Base-by-base conservation (phyloP, 2,797 vertebrate species). In the Silurus lanzhouensis region DNA sequence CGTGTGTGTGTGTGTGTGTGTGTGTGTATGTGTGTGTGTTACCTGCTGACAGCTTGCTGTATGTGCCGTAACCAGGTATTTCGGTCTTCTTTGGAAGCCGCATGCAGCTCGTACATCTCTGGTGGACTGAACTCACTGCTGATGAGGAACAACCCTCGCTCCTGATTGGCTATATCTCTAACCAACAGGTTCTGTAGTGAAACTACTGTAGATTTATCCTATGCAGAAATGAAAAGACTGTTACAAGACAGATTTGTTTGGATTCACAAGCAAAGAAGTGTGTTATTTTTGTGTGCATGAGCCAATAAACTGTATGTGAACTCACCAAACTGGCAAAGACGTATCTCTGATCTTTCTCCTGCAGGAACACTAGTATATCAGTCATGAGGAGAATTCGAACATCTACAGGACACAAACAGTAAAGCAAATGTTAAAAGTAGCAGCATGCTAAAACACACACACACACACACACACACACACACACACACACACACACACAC, bases 141-240 rank as follows among this genome's bases (percentile, higher is more conserved):
- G 90, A 98, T 96, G 80, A 99, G 94, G 91, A 99, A 99, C 95
- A 99, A 95, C 5, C 98, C 98, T 90, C 97, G 96, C 91, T 98
- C 97, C 94, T 98, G 97, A 94, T 97, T 99, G 92, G 98, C 98
- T 31, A 98, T 97, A 89, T 99, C 97, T 67, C 98, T 91, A 2
- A 99, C 96, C 0, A 99, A 96, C 72, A 98, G 94, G 86, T 96
- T 97, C 64, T 95, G 96, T 82, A 99, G 92, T 0, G 97, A 96
- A 4, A 99, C 93, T 48, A 99, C 95, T 0, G 97, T 94, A 0
- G 96, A 95, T 88, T 98, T 99, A 88, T 98, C 97, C 96, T 99
- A 83, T 27, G 77, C 38, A 85, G 17, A 75, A 31, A 75, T 20
- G 22, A 20, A 68, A 78, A 57, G 22, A 79, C 20, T 7, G 13